phyloP scores from a whole-genome alignment of 2,797 vertebrate species.

The Phylloscopus collybita region DNA sequence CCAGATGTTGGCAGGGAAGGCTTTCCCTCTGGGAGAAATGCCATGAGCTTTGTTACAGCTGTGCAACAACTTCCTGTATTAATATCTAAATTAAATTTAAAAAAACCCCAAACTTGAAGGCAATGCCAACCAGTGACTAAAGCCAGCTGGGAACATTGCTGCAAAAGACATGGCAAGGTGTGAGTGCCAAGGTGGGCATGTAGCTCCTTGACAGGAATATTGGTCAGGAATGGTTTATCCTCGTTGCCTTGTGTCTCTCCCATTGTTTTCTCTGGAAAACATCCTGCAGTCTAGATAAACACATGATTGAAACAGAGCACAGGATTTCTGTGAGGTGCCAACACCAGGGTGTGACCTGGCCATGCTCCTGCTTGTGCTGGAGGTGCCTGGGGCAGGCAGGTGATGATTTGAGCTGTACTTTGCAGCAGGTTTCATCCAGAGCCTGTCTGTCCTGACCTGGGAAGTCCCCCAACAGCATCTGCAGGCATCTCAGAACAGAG shows the following conservation, averaged over 20 bases:
- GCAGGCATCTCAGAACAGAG: background rate
- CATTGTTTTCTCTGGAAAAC: background rate
- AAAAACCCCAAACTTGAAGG: background rate
- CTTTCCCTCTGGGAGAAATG: background rate
- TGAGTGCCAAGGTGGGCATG: background rate
- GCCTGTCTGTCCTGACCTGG: background rate
- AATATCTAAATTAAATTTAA: background rate
- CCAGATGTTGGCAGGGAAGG: slow-evolving; percentile 1
- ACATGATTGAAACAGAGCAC: rapidly evolving
- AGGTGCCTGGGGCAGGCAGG: background rate
- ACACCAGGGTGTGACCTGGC: background rate
- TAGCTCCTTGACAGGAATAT: background rate
- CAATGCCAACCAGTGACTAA: background rate
- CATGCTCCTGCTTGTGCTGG: background rate
- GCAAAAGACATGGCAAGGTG: background rate
- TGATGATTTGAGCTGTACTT: background rate
- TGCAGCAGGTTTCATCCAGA: background rate
- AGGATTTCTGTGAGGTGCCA: background rate
- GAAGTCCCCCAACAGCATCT: background rate
- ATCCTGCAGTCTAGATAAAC: background rate
- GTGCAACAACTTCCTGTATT: background rate
- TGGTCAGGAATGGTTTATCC: background rate
- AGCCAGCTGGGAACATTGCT: background rate
- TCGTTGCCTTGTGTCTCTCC: background rate
- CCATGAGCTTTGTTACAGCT: background rate